A percentile compares a stretch with the other conserved stretches of the same genome.
phyloP scores from a whole-genome alignment of 2,888 invertebrate species.

The Isotomurus palustris region DNA sequence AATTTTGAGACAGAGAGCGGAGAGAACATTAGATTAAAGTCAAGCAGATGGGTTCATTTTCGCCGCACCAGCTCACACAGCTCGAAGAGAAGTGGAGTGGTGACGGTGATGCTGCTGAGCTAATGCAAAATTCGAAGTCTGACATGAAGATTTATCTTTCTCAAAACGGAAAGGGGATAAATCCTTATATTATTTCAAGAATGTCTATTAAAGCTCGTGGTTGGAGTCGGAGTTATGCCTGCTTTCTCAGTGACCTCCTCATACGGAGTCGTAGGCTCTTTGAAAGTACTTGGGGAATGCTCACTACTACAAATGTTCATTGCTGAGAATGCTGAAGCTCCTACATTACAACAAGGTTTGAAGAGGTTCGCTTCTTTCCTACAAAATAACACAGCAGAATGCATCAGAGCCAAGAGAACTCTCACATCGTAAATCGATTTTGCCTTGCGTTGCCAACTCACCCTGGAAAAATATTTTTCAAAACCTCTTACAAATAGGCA shows the following conservation, averaged over 20 bases:
- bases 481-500: constrained; percentile 15
- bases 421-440: constrained; percentile 34
- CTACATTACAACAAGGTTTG: no score
- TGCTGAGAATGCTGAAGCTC: no score
- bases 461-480: constrained; percentile 14
- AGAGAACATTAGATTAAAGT: no score
- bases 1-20: no score
- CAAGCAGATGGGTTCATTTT: constrained; percentile 1
- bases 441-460: constrained; percentile 27
- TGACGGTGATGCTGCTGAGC: no score
- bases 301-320: no score
- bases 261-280: neutral
- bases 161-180: constrained; percentile 4
- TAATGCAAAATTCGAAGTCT: constrained; percentile 2
- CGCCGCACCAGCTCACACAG: no score
- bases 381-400: no score
- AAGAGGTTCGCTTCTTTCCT: no score
- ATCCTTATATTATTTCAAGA: constrained; percentile 6
- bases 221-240: constrained; percentile 3
- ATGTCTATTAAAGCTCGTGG: constrained; percentile 9
- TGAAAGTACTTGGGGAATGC: no score
- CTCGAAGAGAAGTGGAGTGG: no score
- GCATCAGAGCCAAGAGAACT: constrained; percentile 11
- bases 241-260: constrained; percentile 1
- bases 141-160: constrained; percentile 4